These are phyloP conservation scores for Erpetoichthys calabaricus DNA, from an alignment of 2,797 vertebrate genomes.

Conservation along the genomic window DNA sequence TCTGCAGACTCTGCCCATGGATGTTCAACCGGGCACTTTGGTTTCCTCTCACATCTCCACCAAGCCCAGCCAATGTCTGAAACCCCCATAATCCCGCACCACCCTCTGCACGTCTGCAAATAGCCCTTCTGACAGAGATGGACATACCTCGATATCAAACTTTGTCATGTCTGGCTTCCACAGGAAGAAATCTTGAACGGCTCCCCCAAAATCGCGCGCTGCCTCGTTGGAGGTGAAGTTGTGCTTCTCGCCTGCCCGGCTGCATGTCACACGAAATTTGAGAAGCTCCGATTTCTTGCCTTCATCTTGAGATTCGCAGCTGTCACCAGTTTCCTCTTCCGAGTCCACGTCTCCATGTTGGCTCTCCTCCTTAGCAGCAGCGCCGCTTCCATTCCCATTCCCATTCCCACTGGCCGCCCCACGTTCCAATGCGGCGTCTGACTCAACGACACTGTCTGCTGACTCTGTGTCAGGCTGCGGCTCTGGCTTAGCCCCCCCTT, in stretches of 20 bases:
- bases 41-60: too few relatives aligned
- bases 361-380: not conserved
- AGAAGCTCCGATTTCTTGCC: slow-evolving; percentile 26
- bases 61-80: too few relatives aligned
- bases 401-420: slow-evolving; percentile 15
- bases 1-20: too few relatives aligned
- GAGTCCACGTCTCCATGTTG: slow-evolving; percentile 12
- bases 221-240: slow-evolving; percentile 89
- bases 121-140: too few relatives aligned
- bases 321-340: slow-evolving; percentile 18
- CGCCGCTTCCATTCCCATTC: slow-evolving; percentile 25
- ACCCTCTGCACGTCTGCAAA: too few relatives aligned
- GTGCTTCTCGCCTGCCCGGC: slow-evolving; percentile 81
- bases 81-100: too few relatives aligned
- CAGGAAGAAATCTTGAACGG: slow-evolving; percentile 82
- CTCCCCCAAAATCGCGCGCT: slow-evolving; percentile 88
- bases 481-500: too few relatives aligned
- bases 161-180: slow-evolving; percentile 99
- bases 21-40: too few relatives aligned
- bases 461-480: not conserved
- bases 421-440: slow-evolving; percentile 19
- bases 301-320: slow-evolving; percentile 23
- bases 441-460: slow-evolving; percentile 9
- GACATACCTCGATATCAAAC: slow-evolving; percentile 84
- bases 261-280: slow-evolving; percentile 89